Percentiles rank a stretch among this genome's conserved stretches.
Conservation (phyloP, 2,888 invertebrate species). For the Dynastes grantii region DNA sequence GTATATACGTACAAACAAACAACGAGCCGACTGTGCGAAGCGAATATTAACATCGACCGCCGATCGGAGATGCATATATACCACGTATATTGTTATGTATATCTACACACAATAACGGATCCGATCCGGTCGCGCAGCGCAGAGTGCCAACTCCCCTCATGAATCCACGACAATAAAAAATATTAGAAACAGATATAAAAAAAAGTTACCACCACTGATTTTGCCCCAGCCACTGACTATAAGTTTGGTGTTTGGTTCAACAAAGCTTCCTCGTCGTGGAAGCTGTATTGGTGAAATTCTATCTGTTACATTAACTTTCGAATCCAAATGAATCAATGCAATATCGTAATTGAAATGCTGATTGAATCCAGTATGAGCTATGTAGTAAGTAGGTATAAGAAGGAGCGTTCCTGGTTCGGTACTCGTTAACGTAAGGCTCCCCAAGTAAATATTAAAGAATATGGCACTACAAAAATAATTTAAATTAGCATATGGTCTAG, state of each 20-base stretch:
- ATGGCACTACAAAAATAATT: conserved; percentile 7
- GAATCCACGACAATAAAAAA: too few relatives aligned
- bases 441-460: conserved; percentile 4
- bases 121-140: too few relatives aligned
- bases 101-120: too few relatives aligned
- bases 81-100: too few relatives aligned
- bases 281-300: conserved; percentile 56
- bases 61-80: too few relatives aligned
- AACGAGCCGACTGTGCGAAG: too few relatives aligned
- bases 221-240: conserved; percentile 61
- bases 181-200: too few relatives aligned
- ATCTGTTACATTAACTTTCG: conserved; percentile 52
- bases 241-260: too few relatives aligned
- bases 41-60: too few relatives aligned
- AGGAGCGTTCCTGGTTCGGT: not conserved
- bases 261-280: too few relatives aligned
- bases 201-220: conserved; percentile 39
- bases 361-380: conserved; percentile 53
- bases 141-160: too few relatives aligned
- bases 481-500: not conserved
- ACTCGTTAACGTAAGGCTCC: not conserved
- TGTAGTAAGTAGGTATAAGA: not conserved
- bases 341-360: conserved; percentile 57
- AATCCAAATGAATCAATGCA: conserved; percentile 55
- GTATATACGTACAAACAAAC: too few relatives aligned